Base-by-base conservation (phyloP, 2,797 vertebrate species). In the Morus bassanus region DNA sequence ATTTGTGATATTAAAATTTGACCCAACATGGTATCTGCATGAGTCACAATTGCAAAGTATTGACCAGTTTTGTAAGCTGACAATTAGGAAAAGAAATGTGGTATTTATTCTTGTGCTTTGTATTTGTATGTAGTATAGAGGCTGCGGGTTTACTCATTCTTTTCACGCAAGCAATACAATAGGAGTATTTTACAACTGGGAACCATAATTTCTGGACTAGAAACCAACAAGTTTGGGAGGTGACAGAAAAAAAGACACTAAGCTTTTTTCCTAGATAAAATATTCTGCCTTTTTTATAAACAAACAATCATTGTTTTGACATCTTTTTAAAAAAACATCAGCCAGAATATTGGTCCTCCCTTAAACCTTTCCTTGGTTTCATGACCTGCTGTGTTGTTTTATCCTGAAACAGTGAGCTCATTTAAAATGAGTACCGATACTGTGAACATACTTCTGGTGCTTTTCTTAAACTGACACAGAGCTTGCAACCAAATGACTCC, bases 21-120 rank as follows among this genome's bases (percentile, higher is more conserved):
- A 97, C 91, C 94, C 95, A 91, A 97, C 91, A 79, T 93, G 95
- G 90, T 97, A 97, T 98, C 98, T 97, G 97, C 97, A 98, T 98
- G 98, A 98, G 81, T 97, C 97, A 93, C 92, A 89, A 70, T 96
- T 95, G 96, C 94, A 96, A 91, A 92, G 78, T 97, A 97, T 97
- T 95, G 89, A 98, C 95, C 92, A 83, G 96, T 98, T 98, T 97
- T 98, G 92, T 98, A 97, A 97, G 89, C 94, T 97, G 97, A 97
- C 57, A 70, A 96, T 96, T 98, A 97, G 96, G 88, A 95, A 91
- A 91, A 96, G 79, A 97, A 95, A 95, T 95, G 93, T 95, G 94
- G 93, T 98, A 98, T 98, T 98, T 98, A 98, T 98, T 98, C 94
- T 97, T 96, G 93, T 96, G 96, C 96, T 96, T 98, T 97, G 88